A percentile compares a stretch with the other conserved stretches of the same genome.
Conservation (phyloP, 2,113 vertebrate species). For the Chamaetylas fuelleborni region DNA sequence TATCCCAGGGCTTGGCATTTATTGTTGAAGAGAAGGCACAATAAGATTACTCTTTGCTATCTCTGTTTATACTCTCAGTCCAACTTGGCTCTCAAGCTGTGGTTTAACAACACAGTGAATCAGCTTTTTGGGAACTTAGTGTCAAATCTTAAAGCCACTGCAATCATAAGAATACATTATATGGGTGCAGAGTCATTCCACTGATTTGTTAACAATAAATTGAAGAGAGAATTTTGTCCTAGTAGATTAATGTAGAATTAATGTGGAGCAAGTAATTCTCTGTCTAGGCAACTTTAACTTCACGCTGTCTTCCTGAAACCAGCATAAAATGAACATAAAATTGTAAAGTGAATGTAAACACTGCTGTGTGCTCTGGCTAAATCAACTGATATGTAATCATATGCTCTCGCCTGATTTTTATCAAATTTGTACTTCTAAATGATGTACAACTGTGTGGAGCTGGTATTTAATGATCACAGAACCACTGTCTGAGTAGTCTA, state of each 20-base stretch:
- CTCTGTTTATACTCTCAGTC: background rate
- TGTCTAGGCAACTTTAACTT: background rate
- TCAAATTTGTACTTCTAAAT: background rate
- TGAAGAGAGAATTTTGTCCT: background rate
- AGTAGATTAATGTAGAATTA: background rate
- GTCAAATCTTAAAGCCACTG: background rate
- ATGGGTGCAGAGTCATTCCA: background rate
- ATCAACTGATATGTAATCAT: background rate
- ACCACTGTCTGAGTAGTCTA: background rate
- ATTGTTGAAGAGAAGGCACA: background rate
- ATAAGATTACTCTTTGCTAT: background rate
- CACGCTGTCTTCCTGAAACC: background rate
- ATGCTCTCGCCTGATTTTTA: background rate
- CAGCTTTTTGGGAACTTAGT: background rate
- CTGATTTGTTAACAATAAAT: background rate
- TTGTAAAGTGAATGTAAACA: background rate
- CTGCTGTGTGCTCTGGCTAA: background rate
- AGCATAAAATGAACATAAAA: slow-evolving; percentile 15
- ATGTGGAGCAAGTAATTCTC: background rate
- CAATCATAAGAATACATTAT: background rate
- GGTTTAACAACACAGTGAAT: background rate
- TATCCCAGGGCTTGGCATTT: background rate
- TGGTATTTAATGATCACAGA: background rate
- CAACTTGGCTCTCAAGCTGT: background rate
- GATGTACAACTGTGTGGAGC: background rate